A percentile compares a stretch with the other conserved stretches of the same genome.
Conservation (phyloP, 1,140 invertebrate species). For the Drosophila nigrodunni region DNA sequence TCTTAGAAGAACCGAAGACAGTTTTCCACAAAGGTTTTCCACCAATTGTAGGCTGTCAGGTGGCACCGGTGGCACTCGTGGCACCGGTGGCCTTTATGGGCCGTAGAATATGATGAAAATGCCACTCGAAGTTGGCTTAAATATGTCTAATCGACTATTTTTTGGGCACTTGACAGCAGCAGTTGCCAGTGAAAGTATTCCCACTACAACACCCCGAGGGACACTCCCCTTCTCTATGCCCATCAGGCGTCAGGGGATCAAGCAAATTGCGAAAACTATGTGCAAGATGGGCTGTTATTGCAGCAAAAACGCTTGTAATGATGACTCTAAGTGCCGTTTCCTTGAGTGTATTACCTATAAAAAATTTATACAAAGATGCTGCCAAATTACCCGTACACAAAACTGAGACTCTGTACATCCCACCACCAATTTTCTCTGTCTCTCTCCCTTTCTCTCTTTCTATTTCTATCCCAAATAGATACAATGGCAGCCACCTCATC, state of each 20-base stretch:
- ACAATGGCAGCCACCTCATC: constrained; percentile 52
- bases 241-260: constrained; percentile 74
- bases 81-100: constrained; percentile 65
- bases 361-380: constrained; percentile 84
- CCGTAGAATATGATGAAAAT: constrained; percentile 70
- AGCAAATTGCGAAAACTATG: constrained; percentile 84
- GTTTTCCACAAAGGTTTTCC: background rate
- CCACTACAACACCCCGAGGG: constrained; percentile 8
- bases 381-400: constrained; percentile 70
- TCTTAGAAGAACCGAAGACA: constrained; percentile 16
- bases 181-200: constrained; percentile 50
- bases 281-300: constrained; percentile 85
- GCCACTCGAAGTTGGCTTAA: constrained; percentile 58
- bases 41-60: constrained; percentile 41
- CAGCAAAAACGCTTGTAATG: constrained; percentile 84
- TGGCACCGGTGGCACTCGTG: constrained; percentile 63
- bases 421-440: constrained; percentile 47
- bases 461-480: constrained; percentile 38
- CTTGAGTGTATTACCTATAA: constrained; percentile 85
- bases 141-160: constrained; percentile 76
- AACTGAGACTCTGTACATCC: constrained; percentile 36
- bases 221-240: background rate
- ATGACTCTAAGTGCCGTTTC: constrained; percentile 84
- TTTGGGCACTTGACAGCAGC: constrained; percentile 70
- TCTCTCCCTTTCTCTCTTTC: background rate